Base-by-base conservation (phyloP, 2,797 vertebrate genomes). In the Otus scops region DNA sequence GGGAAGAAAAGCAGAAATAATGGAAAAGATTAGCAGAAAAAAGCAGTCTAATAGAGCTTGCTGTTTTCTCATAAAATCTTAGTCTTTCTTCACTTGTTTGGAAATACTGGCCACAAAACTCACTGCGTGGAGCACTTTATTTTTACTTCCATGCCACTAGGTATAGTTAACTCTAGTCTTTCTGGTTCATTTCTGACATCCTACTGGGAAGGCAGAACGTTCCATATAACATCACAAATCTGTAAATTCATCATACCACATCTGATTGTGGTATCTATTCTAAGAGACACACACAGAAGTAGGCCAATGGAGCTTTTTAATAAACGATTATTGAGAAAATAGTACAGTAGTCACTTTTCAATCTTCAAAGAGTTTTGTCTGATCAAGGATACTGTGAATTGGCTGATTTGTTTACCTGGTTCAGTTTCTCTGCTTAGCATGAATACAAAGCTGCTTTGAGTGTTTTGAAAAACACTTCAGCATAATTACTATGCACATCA, bases 391-490 rank as follows among this genome's bases (percentile, higher is more conserved):
- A 69, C 0, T 3, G 36, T 85, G 93, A 95, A 87, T 78, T 90
- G 65, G 38, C 11, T 88, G 53, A 90, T 97, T 95, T 95, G 85
- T 96, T 96, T 94, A 91, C 57, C 39, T 82, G 57, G 57, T 85
- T 96, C 54, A 73, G 34, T 89, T 91, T 89, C 50, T 69, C 56
- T 84, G 65, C 78, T 91, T 94, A 89, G 59, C 32, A 51, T 89
- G 76, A 91, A 86, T 84, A 91, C 53, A 85, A 82, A 95, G 63
- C 43, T 88, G 13, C 50, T 85, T 53, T 45, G 43, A 90, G 32
- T 74, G 70, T 81, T 95, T 89, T 88, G 79, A 88, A 92, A 92
- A 96, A 88, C 56, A 86, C 59, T 94, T 89, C 88, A 89, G 34
- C 39, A 45, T 85, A 95, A 94, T 95, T 96, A 86, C 74, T 89